phyloP scores from a whole-genome alignment of 1,140 invertebrate genomes.

The Bilobella aurantiaca region DNA sequence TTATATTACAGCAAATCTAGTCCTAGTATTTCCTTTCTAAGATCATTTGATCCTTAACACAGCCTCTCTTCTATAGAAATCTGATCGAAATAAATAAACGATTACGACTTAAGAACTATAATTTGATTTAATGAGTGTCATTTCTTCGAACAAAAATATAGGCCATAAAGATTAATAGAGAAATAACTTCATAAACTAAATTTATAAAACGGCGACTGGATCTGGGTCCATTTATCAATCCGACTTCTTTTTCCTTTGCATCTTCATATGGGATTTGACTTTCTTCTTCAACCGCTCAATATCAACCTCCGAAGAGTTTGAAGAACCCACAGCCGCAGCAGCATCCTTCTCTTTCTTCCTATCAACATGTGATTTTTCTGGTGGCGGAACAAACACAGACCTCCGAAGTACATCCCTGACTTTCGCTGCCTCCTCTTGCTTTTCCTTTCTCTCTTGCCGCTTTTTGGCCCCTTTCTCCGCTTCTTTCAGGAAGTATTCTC shows the following conservation, averaged over 20 bases:
- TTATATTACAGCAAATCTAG: too few species aligned
- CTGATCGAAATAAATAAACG: too few species aligned
- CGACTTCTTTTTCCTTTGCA: slow-evolving; percentile 20
- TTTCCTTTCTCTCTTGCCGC: slow-evolving; percentile 62
- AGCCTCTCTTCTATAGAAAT: too few species aligned
- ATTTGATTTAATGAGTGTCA: too few species aligned
- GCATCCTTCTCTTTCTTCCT: slow-evolving; percentile 23
- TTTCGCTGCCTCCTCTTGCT: slow-evolving; percentile 48
- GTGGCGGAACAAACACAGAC: slow-evolving; percentile 74
- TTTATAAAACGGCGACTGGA: too few species aligned
- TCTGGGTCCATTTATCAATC: not conserved
- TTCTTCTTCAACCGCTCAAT: slow-evolving; percentile 32
- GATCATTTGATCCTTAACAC: too few species aligned
- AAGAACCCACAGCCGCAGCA: slow-evolving; percentile 21
- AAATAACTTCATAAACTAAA: too few species aligned
- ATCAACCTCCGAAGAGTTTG: slow-evolving; percentile 22
- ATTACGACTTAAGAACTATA: too few species aligned
- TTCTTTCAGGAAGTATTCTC: slow-evolving; percentile 91
- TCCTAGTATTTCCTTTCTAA: too few species aligned
- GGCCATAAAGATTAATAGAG: too few species aligned
- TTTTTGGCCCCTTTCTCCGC: slow-evolving; percentile 63
- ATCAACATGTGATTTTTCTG: slow-evolving; percentile 44
- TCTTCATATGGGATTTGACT: slow-evolving; percentile 23
- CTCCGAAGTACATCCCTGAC: slow-evolving; percentile 61
- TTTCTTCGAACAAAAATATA: too few species aligned